phyloP scores from a whole-genome alignment of 2,113 vertebrate genomes.

The Peucedramus taeniatus region DNA sequence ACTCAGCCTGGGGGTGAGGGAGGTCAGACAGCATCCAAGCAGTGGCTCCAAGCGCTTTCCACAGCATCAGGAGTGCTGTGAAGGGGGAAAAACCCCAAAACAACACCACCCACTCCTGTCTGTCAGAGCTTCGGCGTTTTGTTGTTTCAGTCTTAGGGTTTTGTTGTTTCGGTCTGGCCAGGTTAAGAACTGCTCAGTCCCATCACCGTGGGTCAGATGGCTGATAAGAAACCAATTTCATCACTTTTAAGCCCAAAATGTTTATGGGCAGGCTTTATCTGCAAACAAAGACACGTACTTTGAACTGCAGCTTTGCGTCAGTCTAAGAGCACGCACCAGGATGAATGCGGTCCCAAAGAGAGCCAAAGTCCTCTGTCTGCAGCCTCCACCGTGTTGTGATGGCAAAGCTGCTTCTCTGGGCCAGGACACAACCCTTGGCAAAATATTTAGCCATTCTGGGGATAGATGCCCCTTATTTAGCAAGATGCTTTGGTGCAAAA shows the following conservation, averaged over 20 bases:
- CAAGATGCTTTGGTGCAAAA: background rate
- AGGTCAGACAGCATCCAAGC: background rate
- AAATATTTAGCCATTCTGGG: background rate
- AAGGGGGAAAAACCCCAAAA: background rate
- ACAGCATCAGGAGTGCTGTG: background rate
- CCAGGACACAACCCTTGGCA: background rate
- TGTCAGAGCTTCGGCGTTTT: background rate
- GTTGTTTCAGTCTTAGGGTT: background rate
- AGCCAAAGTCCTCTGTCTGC: background rate
- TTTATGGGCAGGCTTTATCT: background rate
- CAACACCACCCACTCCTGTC: background rate
- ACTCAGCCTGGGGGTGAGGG: background rate
- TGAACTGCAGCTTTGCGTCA: background rate
- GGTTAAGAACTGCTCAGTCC: background rate
- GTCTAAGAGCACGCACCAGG: background rate
- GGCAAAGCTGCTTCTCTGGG: background rate
- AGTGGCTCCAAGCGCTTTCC: background rate
- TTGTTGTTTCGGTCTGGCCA: background rate
- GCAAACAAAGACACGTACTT: background rate
- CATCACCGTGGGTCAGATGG: background rate
- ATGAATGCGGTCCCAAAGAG: accelerated
- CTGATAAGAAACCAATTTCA: constrained; percentile 23
- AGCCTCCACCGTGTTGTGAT: accelerated
- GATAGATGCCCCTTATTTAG: background rate
- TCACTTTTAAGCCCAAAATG: background rate